Base-by-base conservation (phyloP, 1,140 invertebrate genomes). In the Papilio helenus region DNA sequence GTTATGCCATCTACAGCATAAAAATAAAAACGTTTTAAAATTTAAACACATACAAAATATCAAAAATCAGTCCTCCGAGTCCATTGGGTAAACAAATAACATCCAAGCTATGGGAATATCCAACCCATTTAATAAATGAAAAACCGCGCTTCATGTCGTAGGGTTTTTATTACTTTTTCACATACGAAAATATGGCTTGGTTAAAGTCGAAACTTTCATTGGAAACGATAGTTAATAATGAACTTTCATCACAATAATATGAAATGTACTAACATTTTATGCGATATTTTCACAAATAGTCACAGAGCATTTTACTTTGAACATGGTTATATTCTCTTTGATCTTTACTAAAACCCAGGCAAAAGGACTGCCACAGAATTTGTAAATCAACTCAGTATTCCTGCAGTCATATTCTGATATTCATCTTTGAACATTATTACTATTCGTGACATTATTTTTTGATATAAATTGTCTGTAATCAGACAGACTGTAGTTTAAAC, bases 281-380 rank as follows among this genome's bases (percentile, higher is more conserved):
- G 0, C 1, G 26, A 29, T 5, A 29, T 26, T 65, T 65, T 65
- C 26, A 14, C 12, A 65, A 29, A 65, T 65, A 65, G 61, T 55
- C 51, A 3, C 51, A 55, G 18, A 55, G 7, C 18, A 55, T 55
- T 55, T 55, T 55, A n/a, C 51, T 55, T 55, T 10, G 26, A 29
- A 68, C 29, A 68, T 18, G 12, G 16, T 68, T 68, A 34, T 68
- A 68, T 68, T 18, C 61, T 68, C 23, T 68, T 68, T 68, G 61
- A 68, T 68, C 61, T 68, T 68, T 34, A 68, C 12, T 26, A 68
- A 68, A 68, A 68, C 26, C 61, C 61, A 68, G 61, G 26, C 61
- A 18, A 68, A 68, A 68, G 61, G 61, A 68, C 26, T 68, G 61
- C 26, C 61, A 34, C 61, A 29, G 61, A 68, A 68, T 68, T 68